Conservation (phyloP, 1,140 invertebrate genomes). For the Melanaphis sacchari region DNA sequence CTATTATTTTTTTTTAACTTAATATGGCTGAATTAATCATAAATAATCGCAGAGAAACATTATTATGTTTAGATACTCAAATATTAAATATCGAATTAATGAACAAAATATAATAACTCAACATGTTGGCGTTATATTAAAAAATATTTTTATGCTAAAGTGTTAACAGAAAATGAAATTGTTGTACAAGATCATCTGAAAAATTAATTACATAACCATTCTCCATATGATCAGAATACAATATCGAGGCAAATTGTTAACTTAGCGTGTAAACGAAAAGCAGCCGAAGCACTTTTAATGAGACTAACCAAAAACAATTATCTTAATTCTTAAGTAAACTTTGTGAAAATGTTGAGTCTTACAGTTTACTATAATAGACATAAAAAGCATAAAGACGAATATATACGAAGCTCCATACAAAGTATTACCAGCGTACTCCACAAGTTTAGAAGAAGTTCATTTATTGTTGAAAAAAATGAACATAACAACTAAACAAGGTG, state of each 20-base stretch:
- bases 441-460: too few relatives aligned
- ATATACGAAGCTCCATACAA: too few relatives aligned
- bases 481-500: too few relatives aligned
- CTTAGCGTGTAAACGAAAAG: background rate
- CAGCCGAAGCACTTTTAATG: background rate
- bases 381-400: too few relatives aligned
- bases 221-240: background rate
- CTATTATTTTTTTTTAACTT: too few relatives aligned
- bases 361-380: too few relatives aligned
- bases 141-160: background rate
- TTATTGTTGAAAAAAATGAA: too few relatives aligned
- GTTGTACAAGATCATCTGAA: background rate
- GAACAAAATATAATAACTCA: background rate
- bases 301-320: too few relatives aligned
- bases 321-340: too few relatives aligned
- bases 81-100: background rate
- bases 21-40: background rate
- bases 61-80: background rate
- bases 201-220: background rate
- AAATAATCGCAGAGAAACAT: background rate
- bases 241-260: background rate
- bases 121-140: background rate
- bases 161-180: background rate
- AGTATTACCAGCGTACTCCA: too few relatives aligned
- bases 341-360: too few relatives aligned